Conservation (phyloP, 2,113 vertebrate genomes). For the Antennarius striatus region DNA sequence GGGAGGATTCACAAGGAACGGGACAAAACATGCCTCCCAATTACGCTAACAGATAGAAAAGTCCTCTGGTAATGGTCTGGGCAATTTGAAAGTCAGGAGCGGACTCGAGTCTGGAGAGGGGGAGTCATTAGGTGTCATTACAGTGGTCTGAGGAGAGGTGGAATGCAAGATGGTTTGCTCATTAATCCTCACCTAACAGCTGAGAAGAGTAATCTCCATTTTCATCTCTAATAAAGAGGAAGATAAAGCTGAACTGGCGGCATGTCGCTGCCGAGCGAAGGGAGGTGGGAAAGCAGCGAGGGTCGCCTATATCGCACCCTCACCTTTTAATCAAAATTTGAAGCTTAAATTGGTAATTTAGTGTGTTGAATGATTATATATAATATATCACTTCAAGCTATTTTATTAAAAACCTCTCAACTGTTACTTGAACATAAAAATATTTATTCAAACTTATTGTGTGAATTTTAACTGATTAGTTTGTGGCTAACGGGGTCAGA, state of each 20-base stretch:
- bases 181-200: constrained; percentile 59
- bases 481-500: not conserved
- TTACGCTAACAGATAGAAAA: constrained; percentile 72
- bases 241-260: constrained; percentile 28
- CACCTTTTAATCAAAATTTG: constrained; percentile 7
- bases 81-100: constrained; percentile 64
- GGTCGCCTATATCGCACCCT: not conserved
- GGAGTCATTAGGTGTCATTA: constrained; percentile 73
- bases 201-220: constrained; percentile 37
- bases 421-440: not conserved
- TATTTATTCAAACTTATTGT: not conserved
- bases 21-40: constrained; percentile 51
- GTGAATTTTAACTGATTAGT: constrained; percentile 6
- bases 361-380: constrained; percentile 21
- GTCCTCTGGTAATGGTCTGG: constrained; percentile 57
- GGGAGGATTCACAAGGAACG: constrained; percentile 40
- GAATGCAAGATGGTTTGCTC: constrained; percentile 36
- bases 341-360: constrained; percentile 16
- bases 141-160: constrained; percentile 74
- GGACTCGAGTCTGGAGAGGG: constrained; percentile 25
- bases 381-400: constrained; percentile 30
- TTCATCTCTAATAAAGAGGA: constrained; percentile 48
- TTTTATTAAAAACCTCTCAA: constrained; percentile 17
- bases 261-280: constrained; percentile 1
- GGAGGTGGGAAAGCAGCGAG: constrained; percentile 4